phyloP scores from a whole-genome alignment of 2,113 vertebrate genomes.

The Chloebia gouldiae region DNA sequence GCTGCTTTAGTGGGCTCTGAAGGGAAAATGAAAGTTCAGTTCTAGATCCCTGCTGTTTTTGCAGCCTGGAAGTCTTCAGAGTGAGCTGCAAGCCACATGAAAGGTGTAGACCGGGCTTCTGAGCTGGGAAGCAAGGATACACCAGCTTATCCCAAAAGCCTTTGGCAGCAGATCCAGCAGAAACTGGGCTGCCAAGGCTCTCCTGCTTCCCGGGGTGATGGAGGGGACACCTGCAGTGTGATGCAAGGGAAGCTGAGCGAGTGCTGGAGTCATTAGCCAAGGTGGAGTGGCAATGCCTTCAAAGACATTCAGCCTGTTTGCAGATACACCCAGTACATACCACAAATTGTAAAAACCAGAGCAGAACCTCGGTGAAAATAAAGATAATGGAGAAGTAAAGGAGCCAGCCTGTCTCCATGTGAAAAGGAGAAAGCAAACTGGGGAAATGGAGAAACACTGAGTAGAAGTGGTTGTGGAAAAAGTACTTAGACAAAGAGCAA shows the following conservation, averaged over 20 bases:
- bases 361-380: background rate
- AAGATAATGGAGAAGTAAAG: background rate
- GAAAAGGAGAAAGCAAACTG: background rate
- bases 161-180: background rate
- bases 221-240: background rate
- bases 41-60: rapidly evolving
- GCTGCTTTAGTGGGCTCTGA: background rate
- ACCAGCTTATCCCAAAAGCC: background rate
- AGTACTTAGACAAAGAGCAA: background rate
- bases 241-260: background rate
- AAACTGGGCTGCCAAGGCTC: background rate
- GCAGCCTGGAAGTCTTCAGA: background rate
- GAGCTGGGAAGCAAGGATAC: background rate
- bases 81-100: background rate
- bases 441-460: background rate
- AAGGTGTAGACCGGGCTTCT: background rate
- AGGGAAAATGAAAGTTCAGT: background rate
- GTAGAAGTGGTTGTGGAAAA: background rate
- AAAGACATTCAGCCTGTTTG: background rate
- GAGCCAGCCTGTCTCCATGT: background rate
- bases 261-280: background rate
- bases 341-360: background rate
- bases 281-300: background rate
- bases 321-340: background rate
- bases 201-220: background rate